Conservation (phyloP, 2,797 vertebrate species). For the Graptemys geographica region DNA sequence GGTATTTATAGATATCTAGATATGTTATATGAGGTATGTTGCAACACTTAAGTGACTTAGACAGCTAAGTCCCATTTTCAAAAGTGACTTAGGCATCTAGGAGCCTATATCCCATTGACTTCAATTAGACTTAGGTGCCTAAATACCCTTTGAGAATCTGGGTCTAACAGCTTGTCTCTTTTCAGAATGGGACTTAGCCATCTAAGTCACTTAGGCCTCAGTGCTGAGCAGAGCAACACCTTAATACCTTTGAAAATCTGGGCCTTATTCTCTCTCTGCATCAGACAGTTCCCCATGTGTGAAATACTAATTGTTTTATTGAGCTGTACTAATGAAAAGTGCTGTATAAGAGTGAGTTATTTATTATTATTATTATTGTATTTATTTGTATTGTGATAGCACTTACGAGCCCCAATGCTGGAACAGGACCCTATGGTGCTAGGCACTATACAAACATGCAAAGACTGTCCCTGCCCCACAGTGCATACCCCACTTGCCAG, state of each 20-base stretch:
- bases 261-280: not conserved
- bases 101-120: not conserved
- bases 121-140: not conserved
- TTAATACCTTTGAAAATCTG: not conserved
- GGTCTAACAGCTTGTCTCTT: not conserved
- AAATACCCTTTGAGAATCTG: not conserved
- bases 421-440: not conserved
- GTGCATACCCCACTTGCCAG: not conserved
- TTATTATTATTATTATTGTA: no score
- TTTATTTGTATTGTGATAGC: not conserved
- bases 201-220: not conserved
- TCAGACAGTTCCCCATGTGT: fast-evolving
- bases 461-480: not conserved
- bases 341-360: not conserved
- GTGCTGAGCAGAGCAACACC: not conserved
- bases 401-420: not conserved
- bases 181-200: not conserved
- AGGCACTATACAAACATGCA: not conserved
- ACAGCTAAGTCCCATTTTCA: no score
- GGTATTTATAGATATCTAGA: no score
- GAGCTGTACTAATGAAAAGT: not conserved
- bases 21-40: no score
- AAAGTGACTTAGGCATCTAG: not conserved
- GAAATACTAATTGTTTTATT: not conserved
- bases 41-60: not conserved